Base-by-base conservation (phyloP, 1,140 invertebrate species). In the Latrodectus geometricus region DNA sequence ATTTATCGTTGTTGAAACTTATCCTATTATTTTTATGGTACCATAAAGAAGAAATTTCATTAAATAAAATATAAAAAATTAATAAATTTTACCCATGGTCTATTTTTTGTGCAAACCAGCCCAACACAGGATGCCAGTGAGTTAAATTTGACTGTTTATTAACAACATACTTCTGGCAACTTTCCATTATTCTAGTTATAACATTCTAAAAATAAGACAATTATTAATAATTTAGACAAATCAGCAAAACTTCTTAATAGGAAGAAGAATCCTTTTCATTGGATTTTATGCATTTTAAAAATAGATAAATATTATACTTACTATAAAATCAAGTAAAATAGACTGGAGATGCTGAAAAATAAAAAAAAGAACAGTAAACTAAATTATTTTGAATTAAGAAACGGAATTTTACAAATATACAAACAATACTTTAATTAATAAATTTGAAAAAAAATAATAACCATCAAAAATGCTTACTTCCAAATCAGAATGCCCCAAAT, bases 61-160 rank as follows among this genome's bases (percentile, higher is more conserved):
- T 35, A 35, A 5, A 35, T 35, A 35, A 35, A 35, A 88, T 4
- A 49, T 69, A 17, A 12, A 11, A 50, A 70, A 74, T 17, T 54
- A 74, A 8, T 74, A 48, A 14, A 21, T 77, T 73, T 76, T 79
- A 89, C 91, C 91, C 91, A 79, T 91, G 90, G 90, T 98, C 96
- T 70, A 96, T 94, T 12, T 94, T 93, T 89, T 98, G 96, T 12
- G 96, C 95, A 92, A 98, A 97, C 97, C 97, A 99, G n/a, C 98
- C 98, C 9, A 99, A 92, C 50, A 99, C 94, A 20, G 98, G 97
- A 92, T 99, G 97, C 97, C 97, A 99, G 90, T 98, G 96, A 65
- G 96, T 97, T 52, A 98, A 93, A 90, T 96, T 96, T 21, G 96
- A 96, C 89, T 96, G 95, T 91, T 97, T 97, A 78, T 93, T 94